These are phyloP conservation scores for human DNA, from an alignment of 2,113 vertebrate genomes.

Conservation along the genomic window GRCh38 chr3:116704501-116705000, in stretches of 20 bases:
- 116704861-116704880: neutral
- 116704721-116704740: neutral
- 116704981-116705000: neutral
- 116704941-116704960: neutral
- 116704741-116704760: constrained; percentile 51
- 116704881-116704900: neutral
- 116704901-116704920: neutral
- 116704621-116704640: neutral
- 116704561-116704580: neutral
- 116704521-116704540: neutral
- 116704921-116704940: neutral
- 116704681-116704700: neutral
- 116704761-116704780: neutral
- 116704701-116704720: neutral
- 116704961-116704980: neutral
- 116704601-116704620: neutral
- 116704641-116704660: neutral
- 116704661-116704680: neutral
- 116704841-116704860: neutral
- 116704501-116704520: neutral
- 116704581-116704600: neutral
- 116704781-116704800: neutral
- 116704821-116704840: neutral
- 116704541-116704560: neutral
- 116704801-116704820: neutral